These are phyloP conservation scores for Sphenopsis melanotis DNA, from an alignment of 2,797 vertebrate species.

Conservation along the genomic window DNA sequence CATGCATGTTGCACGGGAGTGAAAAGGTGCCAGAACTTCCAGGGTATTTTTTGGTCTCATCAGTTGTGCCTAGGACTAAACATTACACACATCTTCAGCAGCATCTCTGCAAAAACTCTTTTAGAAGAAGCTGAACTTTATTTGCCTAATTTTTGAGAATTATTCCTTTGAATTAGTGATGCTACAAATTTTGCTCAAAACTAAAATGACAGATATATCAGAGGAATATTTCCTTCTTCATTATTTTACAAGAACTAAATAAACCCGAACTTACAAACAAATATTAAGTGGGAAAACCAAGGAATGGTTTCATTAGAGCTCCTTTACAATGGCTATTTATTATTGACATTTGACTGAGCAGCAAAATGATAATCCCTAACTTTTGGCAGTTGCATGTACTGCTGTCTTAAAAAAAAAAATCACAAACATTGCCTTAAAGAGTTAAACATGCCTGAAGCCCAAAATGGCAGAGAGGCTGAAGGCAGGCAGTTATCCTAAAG, in stretches of 20 bases:
- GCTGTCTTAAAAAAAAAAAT: not conserved
- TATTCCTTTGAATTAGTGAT: not conserved
- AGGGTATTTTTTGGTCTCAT: not conserved
- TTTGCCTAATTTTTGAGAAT: not conserved
- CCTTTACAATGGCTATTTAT: not conserved
- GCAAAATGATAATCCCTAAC: not conserved
- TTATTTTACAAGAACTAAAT: not conserved
- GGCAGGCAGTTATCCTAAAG: not conserved
- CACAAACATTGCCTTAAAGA: not conserved
- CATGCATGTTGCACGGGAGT: rapidly evolving
- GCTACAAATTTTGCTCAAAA: not conserved
- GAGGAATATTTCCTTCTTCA: not conserved
- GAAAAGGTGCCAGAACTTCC: not conserved
- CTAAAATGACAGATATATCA: not conserved
- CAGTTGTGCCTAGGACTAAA: not conserved
- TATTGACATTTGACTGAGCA: not conserved
- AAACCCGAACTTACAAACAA: not conserved
- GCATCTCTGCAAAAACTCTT: not conserved
- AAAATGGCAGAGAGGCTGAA: constrained; percentile 14
- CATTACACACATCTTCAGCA: not conserved
- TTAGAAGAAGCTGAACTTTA: not conserved
- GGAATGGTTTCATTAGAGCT: not conserved
- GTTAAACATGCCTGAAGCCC: not conserved
- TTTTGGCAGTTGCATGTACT: not conserved
- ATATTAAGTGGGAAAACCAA: not conserved